phyloP scores from a whole-genome alignment of 2,797 vertebrate species.

The Trematomus bernacchii region DNA sequence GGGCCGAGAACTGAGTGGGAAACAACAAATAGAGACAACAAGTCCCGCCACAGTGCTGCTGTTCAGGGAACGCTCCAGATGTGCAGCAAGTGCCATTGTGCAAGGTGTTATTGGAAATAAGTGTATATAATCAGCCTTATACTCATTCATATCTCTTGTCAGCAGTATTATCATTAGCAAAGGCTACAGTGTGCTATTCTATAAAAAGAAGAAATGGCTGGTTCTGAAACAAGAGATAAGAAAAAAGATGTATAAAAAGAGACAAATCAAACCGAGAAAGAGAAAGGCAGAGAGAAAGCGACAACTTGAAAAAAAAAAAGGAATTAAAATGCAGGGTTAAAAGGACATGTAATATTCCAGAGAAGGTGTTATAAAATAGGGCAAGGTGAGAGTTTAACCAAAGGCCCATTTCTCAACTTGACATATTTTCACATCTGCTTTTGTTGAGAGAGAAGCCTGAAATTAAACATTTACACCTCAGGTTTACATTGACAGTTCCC shows the following conservation, averaged over 20 bases:
- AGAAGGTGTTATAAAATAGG: neutral
- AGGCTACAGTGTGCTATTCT: neutral
- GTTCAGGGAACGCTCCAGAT: neutral
- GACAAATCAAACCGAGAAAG: neutral
- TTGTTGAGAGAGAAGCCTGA: neutral
- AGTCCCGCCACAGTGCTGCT: neutral
- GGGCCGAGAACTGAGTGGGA: constrained; percentile 15
- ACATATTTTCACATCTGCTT: neutral
- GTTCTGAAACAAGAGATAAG: neutral
- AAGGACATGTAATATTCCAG: neutral
- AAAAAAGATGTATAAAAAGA: neutral
- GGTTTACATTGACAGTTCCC: neutral
- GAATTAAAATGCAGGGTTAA: neutral
- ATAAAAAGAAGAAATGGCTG: neutral
- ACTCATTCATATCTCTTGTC: constrained; percentile 6
- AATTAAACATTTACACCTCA: neutral
- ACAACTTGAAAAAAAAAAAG: neutral
- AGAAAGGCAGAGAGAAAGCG: neutral
- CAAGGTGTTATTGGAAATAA: neutral
- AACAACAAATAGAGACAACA: constrained; percentile 37
- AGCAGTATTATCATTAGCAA: neutral
- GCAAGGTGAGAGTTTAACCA: neutral
- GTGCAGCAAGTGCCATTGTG: neutral
- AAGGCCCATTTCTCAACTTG: neutral
- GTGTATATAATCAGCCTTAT: neutral